Evolutionary conservation across 2,113 vertebrate species (phyloP), one percentile per base, ranked within the genome.

Genomic region (Labeo rohita): DNA sequence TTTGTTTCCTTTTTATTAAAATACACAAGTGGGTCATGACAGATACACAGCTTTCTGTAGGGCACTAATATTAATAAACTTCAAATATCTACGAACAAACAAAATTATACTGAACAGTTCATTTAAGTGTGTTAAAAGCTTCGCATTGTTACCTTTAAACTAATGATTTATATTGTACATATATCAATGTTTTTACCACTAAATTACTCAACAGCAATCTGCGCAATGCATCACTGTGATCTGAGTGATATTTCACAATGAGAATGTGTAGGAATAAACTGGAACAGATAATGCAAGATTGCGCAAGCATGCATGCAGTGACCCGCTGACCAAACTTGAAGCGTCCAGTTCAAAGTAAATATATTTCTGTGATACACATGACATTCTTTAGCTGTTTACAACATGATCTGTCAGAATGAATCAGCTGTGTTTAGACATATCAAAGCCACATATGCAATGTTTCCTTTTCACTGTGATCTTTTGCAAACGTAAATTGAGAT

Each of bases 321-420:
- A 84, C 54, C 86, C 45, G 28, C 28, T 36, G 75, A 56, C 76
- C 65, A 59, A 68, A 63, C 45, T 45, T 63, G 28, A 73, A 70
- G n/a, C 59, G 11, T 56, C 54, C 43, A 59, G 72, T 43, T 82
- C 54, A 61, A 61, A 80, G 54, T 15, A n/a, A 61, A 80, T 50
- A 39, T 23, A 72, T 47, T 34, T 70, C 70, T 86, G 68, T 66
- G 84, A 87, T 76, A 70, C n/a, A 72, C 76, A 66, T 54, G 79
- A 80, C 47, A 83, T 76, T 83, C 45, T 66, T 65, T 73, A 49
- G 13, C 18, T 39, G 61, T 81, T 81, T 82, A 80, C 18, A 77
- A 80, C 18, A 77, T 78, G 75, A 83, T 82, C 84, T 76, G 80
- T 76, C 86, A 86, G 86, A 80, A n/a, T 66, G 61, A 23, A 72